Evolutionary conservation across 2,113 vertebrate genomes (phyloP), one percentile per base, ranked within the genome.

Genomic region (Zosterops pallidus): DNA sequence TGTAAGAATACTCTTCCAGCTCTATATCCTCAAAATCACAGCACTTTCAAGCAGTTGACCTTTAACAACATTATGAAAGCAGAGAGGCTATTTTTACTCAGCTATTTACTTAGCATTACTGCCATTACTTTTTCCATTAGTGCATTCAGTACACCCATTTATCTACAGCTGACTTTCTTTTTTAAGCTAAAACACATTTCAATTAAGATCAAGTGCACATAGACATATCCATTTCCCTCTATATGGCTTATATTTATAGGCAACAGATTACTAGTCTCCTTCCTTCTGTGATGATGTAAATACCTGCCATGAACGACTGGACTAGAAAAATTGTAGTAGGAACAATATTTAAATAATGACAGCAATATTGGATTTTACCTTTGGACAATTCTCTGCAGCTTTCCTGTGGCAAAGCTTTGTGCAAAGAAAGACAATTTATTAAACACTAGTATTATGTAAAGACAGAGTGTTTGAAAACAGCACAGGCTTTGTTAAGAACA

Each of bases 381-480:
- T 97, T 81, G 98, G 97, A 97, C 98, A 98, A 98, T 94, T 98
- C 96, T 98, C 98, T 98, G 98, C 96, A 97, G 98, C 97, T 95
- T 98, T 98, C 98, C 98, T 98, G 98, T 1, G 98, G 98, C 98
- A 98, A 98, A 98, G 98, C 98, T 98, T 98, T 98, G 97, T 88
- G 93, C 97, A 98, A 98, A 98, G 90, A 98, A 97, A 98, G 98
- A 98, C 96, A 98, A 95, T 96, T 96, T 91, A 97, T 98, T 98
- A 98, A 97, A 98, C 91, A 96, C 85, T 92, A 92, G 80, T 55
- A 97, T 89, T 95, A 94, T n/a, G 49, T 92, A 71, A 97, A 92
- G 35, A 87, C 4, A 6, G 94, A 81, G 85, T 28, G 90, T 96
- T 80, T 70, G 94, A 96, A 96, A 91, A 96, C 68, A 94, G 95